Base-by-base conservation (phyloP, 2,888 invertebrate species). In the Agapostemon virescens region DNA sequence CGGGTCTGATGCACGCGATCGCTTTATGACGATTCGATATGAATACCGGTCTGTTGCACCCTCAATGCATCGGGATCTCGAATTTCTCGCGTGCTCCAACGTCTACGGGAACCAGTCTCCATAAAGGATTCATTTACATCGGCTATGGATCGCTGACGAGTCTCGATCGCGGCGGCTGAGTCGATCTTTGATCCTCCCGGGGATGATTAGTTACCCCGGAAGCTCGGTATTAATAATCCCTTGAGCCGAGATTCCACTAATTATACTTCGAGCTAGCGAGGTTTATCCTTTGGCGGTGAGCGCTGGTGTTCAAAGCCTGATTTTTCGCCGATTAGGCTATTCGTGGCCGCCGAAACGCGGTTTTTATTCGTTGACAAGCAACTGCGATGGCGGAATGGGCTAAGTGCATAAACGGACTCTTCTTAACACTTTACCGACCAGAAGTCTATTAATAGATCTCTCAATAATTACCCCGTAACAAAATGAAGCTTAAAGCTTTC, bases 1-100 rank as follows among this genome's bases (percentile, higher is more conserved):
- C 78, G 73, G 87, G 88, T 86, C 90, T 88, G 90, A 91, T 92
- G 92, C 92, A 92, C 90, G 90, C 92, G 89, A 90, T 87, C 90
- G 91, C 91, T 92, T 90, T 91, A 92, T 92, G 92, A 93, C 90
- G 91, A 92, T 91, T 92, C 92, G 91, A 93, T 93, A 92, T 85
- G 76, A 75, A 69, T 36, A 17, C 61, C 64, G 33, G 71, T 75
- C 77, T 81, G 79, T 86, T 86, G 86, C 86, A 86, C 67, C 84
- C 77, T 86, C 70, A 86, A 87, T 87, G 87, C 87, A 87, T 67
- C 79, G 61, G 52, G 72, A 69, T 64, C 74, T 67, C 61, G 84
- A 84, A 83, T 86, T 86, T 87, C 87, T 71, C 63, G 36, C 64
- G 26, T 38, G 67, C 26, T 36, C 38, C 61, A 5, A 2, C 42